These are phyloP conservation scores for Heliconius hewitsoni DNA, from an alignment of 1,140 invertebrate species.

Conservation along the genomic window DNA sequence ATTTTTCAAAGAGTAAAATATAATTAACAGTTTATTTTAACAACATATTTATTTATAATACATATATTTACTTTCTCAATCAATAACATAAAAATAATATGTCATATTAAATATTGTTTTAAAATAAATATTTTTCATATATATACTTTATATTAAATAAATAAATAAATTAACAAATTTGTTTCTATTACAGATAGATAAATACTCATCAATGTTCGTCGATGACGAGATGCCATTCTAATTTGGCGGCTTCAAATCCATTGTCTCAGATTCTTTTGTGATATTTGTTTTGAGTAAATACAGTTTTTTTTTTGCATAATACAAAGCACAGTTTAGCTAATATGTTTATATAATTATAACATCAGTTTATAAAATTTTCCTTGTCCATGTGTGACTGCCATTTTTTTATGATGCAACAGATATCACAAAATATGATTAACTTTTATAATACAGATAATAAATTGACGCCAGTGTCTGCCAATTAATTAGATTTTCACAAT, in stretches of 20 bases:
- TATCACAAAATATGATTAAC: conserved; percentile 22
- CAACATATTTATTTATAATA: too few species aligned
- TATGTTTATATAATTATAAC: background rate
- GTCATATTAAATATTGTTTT: too few species aligned
- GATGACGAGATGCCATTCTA: conserved; percentile 31
- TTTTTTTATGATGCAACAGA: conserved; percentile 27
- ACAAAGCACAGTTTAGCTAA: background rate
- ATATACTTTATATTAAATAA: too few species aligned
- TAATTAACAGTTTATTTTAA: too few species aligned
- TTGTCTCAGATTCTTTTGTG: conserved; percentile 20
- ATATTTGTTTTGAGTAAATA: conserved; percentile 22
- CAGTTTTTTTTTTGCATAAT: background rate
- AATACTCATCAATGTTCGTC: conserved; percentile 36
- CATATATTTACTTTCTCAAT: too few species aligned
- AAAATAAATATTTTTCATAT: too few species aligned
- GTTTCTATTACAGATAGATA: conserved; percentile 58
- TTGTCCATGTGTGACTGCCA: conserved; percentile 32
- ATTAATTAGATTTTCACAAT: conserved; percentile 38
- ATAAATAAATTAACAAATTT: background rate
- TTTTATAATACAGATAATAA: conserved; percentile 21
- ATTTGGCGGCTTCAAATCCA: conserved; percentile 34
- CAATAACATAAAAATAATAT: too few species aligned
- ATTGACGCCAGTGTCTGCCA: conserved; percentile 13
- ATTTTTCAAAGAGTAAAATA: too few species aligned
- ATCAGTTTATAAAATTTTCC: conserved; percentile 13